phyloP scores from a whole-genome alignment of 2,888 invertebrate species.

The Pristionchus maxplancki region DNA sequence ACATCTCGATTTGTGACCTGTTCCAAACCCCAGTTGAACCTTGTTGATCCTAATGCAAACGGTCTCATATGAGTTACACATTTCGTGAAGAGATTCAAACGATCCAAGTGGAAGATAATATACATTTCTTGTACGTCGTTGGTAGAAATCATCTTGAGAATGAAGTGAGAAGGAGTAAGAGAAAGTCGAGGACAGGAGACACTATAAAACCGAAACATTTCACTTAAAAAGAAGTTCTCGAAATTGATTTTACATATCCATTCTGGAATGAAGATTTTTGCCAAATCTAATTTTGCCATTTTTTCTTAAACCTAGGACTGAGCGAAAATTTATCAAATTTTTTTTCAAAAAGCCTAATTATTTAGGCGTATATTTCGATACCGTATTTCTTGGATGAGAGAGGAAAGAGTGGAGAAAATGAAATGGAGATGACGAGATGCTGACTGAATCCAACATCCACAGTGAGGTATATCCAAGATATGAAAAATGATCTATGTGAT shows the following conservation, averaged over 20 bases:
- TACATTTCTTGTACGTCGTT: slow-evolving; percentile 7
- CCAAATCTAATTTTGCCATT: no score
- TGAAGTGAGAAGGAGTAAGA: background rate
- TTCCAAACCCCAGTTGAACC: background rate
- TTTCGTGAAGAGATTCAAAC: no score
- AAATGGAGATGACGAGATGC: slow-evolving; percentile 55
- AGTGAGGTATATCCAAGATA: slow-evolving; percentile 67
- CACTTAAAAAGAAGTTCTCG: no score
- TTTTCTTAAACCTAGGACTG: no score
- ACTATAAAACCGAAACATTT: background rate
- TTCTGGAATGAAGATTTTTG: no score
- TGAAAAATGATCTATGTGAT: slow-evolving; percentile 15
- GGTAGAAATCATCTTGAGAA: slow-evolving; percentile 40
- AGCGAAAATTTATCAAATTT: no score
- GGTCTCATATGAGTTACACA: no score
- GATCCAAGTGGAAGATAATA: background rate
- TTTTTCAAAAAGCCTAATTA: no score
- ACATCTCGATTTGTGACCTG: no score
- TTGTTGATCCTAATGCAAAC: no score
- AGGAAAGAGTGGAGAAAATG: slow-evolving; percentile 52
- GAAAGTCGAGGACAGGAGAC: slow-evolving; percentile 19
- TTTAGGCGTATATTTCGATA: background rate
- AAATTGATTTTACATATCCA: no score
- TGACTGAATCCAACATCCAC: slow-evolving; percentile 64
- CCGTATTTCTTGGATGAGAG: slow-evolving; percentile 47